These are phyloP conservation scores for Lithophane semibrunnea DNA, from an alignment of 2,888 invertebrate species.

Conservation along the genomic window DNA sequence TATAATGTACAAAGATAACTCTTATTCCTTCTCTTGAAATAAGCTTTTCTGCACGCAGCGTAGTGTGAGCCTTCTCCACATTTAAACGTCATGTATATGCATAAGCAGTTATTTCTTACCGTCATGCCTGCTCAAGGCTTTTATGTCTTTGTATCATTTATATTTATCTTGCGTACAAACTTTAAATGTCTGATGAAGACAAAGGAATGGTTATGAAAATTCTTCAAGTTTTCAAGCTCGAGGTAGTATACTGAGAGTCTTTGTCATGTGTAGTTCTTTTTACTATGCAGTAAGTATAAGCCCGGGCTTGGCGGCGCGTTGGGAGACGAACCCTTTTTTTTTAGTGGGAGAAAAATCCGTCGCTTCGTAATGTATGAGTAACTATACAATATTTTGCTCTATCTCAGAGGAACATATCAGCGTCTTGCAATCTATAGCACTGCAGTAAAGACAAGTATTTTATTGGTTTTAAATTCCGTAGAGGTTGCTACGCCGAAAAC, in stretches of 20 bases:
- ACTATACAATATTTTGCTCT: not conserved
- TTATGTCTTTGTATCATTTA: constrained; percentile 29
- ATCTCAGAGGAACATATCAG: not conserved
- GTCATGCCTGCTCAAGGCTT: constrained; percentile 18
- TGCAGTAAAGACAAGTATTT: not conserved
- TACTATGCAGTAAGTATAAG: constrained; percentile 14
- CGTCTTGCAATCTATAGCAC: not conserved
- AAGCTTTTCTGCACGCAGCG: not conserved
- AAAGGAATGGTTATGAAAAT: constrained; percentile 20
- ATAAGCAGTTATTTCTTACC: constrained; percentile 38
- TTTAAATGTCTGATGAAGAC: constrained; percentile 38
- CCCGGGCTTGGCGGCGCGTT: not conserved
- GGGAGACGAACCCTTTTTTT: constrained; percentile 19
- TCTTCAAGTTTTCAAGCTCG: constrained; percentile 1
- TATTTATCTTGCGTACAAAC: constrained; percentile 22
- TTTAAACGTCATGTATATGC: constrained; percentile 25
- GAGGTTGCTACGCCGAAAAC: not conserved
- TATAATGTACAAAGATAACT: not conserved
- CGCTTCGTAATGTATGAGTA: not conserved
- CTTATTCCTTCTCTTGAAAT: not conserved
- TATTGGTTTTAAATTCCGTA: not conserved
- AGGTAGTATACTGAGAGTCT: not conserved
- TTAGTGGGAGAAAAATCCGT: not conserved
- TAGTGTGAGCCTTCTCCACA: constrained; percentile 33
- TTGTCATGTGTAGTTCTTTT: not conserved